A percentile compares a stretch with the other conserved stretches of the same genome.
phyloP scores from a whole-genome alignment of 2,113 vertebrate species.

The Sisor rabdophorus region DNA sequence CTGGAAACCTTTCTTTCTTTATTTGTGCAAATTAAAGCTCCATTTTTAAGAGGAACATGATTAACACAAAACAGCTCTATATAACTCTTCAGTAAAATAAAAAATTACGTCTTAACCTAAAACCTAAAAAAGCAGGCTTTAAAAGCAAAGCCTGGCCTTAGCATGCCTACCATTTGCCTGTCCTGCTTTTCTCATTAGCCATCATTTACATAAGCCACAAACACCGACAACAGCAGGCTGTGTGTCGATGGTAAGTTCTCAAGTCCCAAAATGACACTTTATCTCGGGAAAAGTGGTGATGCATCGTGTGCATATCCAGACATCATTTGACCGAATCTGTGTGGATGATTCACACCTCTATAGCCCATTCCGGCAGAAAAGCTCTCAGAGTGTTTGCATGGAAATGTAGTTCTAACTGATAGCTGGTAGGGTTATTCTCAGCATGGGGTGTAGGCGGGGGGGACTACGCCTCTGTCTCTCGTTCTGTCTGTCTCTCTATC shows the following conservation, averaged over 20 bases:
- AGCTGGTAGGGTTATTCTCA: slow-evolving; percentile 52
- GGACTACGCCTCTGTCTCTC: slow-evolving; percentile 44
- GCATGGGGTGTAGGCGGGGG: slow-evolving; percentile 46
- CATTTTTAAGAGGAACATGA: background rate
- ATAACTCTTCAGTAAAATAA: slow-evolving; percentile 67
- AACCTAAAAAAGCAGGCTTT: background rate
- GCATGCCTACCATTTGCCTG: slow-evolving; percentile 54
- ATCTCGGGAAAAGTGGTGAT: slow-evolving; percentile 40
- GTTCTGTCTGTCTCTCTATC: slow-evolving; percentile 43
- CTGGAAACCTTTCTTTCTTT: slow-evolving; percentile 17
- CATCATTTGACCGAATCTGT: slow-evolving; percentile 36
- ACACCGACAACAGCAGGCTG: slow-evolving; percentile 46
- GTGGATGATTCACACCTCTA: slow-evolving; percentile 42
- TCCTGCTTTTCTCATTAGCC: slow-evolving; percentile 57
- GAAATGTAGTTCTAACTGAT: slow-evolving; percentile 47
- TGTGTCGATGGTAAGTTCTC: slow-evolving; percentile 48
- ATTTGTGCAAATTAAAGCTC: slow-evolving; percentile 14
- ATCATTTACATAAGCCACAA: slow-evolving; percentile 50
- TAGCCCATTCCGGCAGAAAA: slow-evolving; percentile 40
- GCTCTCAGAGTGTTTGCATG: slow-evolving; percentile 44
- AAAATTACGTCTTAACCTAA: background rate
- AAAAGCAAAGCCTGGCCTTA: slow-evolving; percentile 50
- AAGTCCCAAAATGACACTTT: slow-evolving; percentile 32
- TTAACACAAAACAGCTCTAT: slow-evolving; percentile 24
- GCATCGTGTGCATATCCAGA: slow-evolving; percentile 29